These are phyloP conservation scores for Drosophila paracracens DNA, from an alignment of 2,888 invertebrate genomes.

Conservation along the genomic window DNA sequence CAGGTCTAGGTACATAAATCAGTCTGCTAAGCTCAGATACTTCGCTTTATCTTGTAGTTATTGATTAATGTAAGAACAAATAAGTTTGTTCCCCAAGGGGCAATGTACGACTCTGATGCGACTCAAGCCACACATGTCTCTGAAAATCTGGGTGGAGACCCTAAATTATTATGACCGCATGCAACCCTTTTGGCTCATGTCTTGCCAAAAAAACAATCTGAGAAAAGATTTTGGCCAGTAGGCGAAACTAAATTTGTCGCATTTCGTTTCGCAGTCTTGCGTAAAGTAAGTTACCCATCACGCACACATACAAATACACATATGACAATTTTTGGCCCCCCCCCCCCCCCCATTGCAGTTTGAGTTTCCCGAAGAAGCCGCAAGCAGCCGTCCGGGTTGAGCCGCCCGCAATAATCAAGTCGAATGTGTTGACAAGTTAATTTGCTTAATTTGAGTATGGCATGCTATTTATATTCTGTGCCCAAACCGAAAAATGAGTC, in stretches of 20 bases:
- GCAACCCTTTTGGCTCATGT: slow-evolving; percentile 6
- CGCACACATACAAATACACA: neutral
- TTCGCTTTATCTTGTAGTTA: neutral
- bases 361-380: neutral
- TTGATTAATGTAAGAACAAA: slow-evolving; percentile 10
- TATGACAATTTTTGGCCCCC: slow-evolving; percentile 27
- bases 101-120: slow-evolving; percentile 1
- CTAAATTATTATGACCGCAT: slow-evolving; percentile 14
- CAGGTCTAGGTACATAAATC: slow-evolving; percentile 2
- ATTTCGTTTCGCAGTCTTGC: slow-evolving; percentile 4
- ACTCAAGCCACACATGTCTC: neutral
- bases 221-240: slow-evolving; percentile 25
- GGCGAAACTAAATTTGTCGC: slow-evolving; percentile 22
- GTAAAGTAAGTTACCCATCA: slow-evolving; percentile 9
- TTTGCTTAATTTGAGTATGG: slow-evolving; percentile 61
- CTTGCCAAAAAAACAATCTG: slow-evolving; percentile 7
- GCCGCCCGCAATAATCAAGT: slow-evolving; percentile 58
- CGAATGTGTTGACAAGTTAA: slow-evolving; percentile 70
- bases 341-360: neutral
- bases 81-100: slow-evolving; percentile 6
- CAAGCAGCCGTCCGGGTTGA: neutral
- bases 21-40: neutral
- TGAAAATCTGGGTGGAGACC: neutral
- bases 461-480: slow-evolving; percentile 51
- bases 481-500: neutral